Base-by-base conservation (phyloP, 2,797 vertebrate species). In the Dipus sagitta region DNA sequence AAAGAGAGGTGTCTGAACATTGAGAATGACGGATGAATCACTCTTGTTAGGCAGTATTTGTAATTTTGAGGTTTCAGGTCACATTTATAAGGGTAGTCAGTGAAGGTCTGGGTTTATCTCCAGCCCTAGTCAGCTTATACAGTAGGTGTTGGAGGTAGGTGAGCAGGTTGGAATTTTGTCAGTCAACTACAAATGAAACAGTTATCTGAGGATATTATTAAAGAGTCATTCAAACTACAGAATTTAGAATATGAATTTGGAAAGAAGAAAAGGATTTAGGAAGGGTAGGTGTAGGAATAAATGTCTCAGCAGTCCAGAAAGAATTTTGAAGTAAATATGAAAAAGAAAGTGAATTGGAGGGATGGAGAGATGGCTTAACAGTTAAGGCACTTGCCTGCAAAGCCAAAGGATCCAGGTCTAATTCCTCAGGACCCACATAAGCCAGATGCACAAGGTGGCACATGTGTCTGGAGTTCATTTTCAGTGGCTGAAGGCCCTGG, bases 61-160 rank as follows among this genome's bases (percentile, higher is more conserved):
- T 8, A 8, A 79, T 92, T 88, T 58, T 79, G 79, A 95, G 11
- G 15, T 65, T 47, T 90, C 62, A 92, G 58, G 34, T 80, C 64
- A 32, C 74, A 23, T 18, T 77, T 52, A 24, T 76, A 74, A 78
- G 38, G 68, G 9, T 28, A 15, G 32, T 83, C 30, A 91, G 12
- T 23, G 24, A 14, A 23, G n/a, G 10, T 90, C 32, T 77, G 8
- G 30, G 12, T 65, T 92, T 88, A 76, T n/a, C 30, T 93, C 11
- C 6, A 26, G 58, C 10, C 32, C 58, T 24, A 76, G 38, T 58
- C 34, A 42, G 24, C 62, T 28, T 72, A 17, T 38, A 9, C 6
- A 52, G 58, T 62, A 42, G 24, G 1, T 17, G 54, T n/a, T 21
- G 67, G 30, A 70, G n/a, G 54, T 78, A 52, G 74, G 28, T 72